Conservation (phyloP, 2,888 invertebrate species). For the Hyalella azteca region DNA sequence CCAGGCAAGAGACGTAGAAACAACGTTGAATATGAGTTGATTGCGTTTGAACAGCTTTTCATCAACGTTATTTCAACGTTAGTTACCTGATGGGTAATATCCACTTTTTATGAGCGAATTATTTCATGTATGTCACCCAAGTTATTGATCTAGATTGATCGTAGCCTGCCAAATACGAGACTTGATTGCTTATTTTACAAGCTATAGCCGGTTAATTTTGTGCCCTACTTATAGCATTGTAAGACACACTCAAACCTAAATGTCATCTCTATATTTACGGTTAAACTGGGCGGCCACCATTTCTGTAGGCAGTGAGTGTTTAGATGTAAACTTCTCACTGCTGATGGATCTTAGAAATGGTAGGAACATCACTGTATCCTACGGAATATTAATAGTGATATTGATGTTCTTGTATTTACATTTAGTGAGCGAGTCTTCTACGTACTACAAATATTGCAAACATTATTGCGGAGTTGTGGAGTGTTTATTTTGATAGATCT, state of each 20-base stretch:
- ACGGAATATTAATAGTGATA: conserved; percentile 38
- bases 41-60: no score
- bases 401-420: conserved; percentile 39
- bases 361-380: conserved; percentile 31
- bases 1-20: no score
- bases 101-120: no score
- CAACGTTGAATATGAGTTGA: no score
- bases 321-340: conserved; percentile 11
- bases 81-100: no score
- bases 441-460: conserved; percentile 15
- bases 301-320: neutral
- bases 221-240: neutral
- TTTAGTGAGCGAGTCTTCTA: conserved; percentile 32
- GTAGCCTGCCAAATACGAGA: no score
- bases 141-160: no score
- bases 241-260: neutral
- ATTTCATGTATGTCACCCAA: no score
- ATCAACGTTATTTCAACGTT: no score
- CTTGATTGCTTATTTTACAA: no score
- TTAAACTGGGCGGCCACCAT: neutral
- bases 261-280: conserved; percentile 8
- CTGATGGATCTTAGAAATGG: neutral
- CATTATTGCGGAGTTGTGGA: conserved; percentile 30
- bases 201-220: neutral
- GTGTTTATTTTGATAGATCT: conserved; percentile 36